Base-by-base conservation (phyloP, 2,113 vertebrate species). In the Plestiodon gilberti region DNA sequence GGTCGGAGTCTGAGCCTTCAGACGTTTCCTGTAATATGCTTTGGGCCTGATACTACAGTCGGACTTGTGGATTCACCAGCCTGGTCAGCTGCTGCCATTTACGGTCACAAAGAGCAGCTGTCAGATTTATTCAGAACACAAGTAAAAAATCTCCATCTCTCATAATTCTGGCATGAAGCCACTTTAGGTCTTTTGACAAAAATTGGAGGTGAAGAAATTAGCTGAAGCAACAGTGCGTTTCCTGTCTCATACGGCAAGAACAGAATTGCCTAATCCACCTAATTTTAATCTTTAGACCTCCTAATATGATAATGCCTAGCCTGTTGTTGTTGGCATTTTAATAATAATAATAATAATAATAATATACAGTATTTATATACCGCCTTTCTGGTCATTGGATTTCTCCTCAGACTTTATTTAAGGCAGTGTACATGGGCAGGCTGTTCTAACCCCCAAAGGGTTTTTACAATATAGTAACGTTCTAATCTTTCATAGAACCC, bases 51-150 rank as follows among this genome's bases (percentile, higher is more conserved):
- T 22, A 81, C 73, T 3, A 14, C 0, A 0, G 48, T 59, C 84
- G 35, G 0, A 0, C 2, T 40, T 80, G 35, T 38, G n/a, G 15
- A 64, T 64, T 65, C 15, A n/a, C 23, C 7, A 20, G n/a, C 61
- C 33, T 17, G 33, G 33, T 71, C 69, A 71, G 33, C 69, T 22
- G 33, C 17, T 38, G 69, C 35, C 30, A 71, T 38, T 70, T n/a
- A 70, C 33, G 17, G 67, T 38, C 69, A 38, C 69, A 71, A 71
- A 71, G 17, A 18, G 76, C 25, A 77, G 67, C 52, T 5, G 43
- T 48, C 8, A 8, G 43, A 8, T 48, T 48, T 48, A 48, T 48
- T 48, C 43, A 48, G 43, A 48, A 48, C 43, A 8, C 43, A 48
- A 48, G 8, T 48, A 48, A 48, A 48, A 48, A 4, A 5, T 48